phyloP scores from a whole-genome alignment of 2,797 vertebrate genomes.

The Apodemus agrarius region DNA sequence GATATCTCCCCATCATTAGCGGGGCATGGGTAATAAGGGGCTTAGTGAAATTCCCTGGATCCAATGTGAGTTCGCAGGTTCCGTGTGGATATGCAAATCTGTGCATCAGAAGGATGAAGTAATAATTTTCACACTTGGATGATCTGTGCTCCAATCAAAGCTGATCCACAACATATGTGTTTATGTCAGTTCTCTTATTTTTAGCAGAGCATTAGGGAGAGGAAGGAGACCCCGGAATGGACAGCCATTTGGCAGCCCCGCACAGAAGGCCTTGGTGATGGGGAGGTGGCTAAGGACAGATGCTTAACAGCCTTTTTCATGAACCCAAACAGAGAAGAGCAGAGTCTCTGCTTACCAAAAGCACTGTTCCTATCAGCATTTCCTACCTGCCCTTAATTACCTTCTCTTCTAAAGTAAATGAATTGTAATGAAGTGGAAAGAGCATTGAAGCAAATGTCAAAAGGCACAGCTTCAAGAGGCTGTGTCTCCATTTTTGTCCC shows the following conservation, averaged over 20 bases:
- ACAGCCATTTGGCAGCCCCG: slow-evolving; percentile 25
- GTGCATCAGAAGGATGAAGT: background rate
- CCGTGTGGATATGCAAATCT: slow-evolving; percentile 46
- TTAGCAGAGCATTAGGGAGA: slow-evolving; percentile 63
- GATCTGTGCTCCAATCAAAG: slow-evolving; percentile 68
- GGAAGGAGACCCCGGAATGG: slow-evolving; percentile 37
- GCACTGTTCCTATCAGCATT: slow-evolving; percentile 27
- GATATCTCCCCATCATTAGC: background rate
- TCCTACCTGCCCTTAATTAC: slow-evolving; percentile 47
- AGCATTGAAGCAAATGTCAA: background rate
- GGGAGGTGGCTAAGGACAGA: slow-evolving; percentile 68
- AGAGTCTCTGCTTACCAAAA: slow-evolving; percentile 39
- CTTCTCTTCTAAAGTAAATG: slow-evolving; percentile 28
- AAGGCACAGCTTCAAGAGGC: background rate
- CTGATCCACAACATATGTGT: slow-evolving; percentile 62
- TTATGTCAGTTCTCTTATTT: slow-evolving; percentile 45
- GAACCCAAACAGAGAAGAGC: slow-evolving; percentile 43
- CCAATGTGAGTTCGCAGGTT: background rate
- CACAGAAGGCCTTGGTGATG: slow-evolving; percentile 46
- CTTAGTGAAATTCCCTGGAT: slow-evolving; percentile 22
- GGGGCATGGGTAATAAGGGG: background rate
- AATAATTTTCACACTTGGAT: slow-evolving; percentile 65
- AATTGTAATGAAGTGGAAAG: background rate
- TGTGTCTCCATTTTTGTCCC: background rate
- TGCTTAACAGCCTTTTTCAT: slow-evolving; percentile 59